Evolutionary conservation across 2,113 vertebrate species (phyloP), one percentile per base, ranked within the genome.

Genomic region (Hiodon alosoides): DNA sequence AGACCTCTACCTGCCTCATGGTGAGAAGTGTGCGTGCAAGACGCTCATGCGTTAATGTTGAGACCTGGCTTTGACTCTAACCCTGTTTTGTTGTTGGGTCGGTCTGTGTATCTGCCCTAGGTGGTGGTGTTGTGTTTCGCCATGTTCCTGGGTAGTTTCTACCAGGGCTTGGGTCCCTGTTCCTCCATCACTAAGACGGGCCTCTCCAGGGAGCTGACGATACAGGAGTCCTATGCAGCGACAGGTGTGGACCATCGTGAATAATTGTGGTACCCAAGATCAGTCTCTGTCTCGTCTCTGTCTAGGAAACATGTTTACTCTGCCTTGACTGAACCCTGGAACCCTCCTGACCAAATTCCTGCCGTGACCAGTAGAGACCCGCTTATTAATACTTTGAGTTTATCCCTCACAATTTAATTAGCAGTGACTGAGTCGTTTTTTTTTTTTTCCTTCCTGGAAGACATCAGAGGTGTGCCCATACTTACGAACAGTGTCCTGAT

Each of bases 1-100:
- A 99, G 89, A 99, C 97, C 0, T 94, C 96, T 76, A 96, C 96
- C 11, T 98, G 97, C 84, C 90, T 99, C 67, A 98, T 99, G 97
- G 97, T 99, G 86, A 88, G 86, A 78, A 6, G 14, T 17, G 13
- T 11, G n/a, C 7, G 7, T 69, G 50, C 64, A n/a, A 55, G n/a
- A 55, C 58, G 2, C 13, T 8, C 47, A 50, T 68, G 66, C 48
- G 4, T 67, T 50, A 52, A 14, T 58, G 16, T 7, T 47, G 2
- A 31, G 69, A 71, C 16, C 52, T 31, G 55, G 31, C 54, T 14
- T 58, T 8, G 57, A n/a, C 58, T 14, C 4, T 69, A 57, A 58
- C 57, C 5, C 70, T 57, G 14, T 13, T 7, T 8, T 59, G 31
- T 59, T 68, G 54, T 73, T 31, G 72, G 7, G 6, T 4, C 14